phyloP scores from a whole-genome alignment of 2,888 invertebrate species.

The Heteromyza rotundicornis region DNA sequence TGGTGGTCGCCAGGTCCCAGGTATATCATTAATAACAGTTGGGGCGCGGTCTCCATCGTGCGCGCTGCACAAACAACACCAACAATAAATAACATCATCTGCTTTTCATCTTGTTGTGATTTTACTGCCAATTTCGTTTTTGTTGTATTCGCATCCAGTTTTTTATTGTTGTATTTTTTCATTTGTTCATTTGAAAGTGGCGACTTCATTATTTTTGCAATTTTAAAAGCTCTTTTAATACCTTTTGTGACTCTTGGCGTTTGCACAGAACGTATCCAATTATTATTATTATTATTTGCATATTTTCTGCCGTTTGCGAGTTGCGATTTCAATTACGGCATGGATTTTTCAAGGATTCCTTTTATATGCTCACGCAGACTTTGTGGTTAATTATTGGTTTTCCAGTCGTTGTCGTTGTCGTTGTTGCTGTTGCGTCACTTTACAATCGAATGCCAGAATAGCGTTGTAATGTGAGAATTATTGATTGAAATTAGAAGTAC shows the following conservation, averaged over 20 bases:
- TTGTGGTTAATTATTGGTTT: conserved; percentile 41
- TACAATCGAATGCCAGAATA: conserved; percentile 21
- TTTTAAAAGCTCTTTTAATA: conserved; percentile 3
- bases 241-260: conserved; percentile 1
- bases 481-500: conserved; percentile 6
- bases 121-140: neutral
- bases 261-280: conserved; percentile 14
- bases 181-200: conserved; percentile 7
- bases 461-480: conserved; percentile 17
- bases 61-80: neutral
- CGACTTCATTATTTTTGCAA: conserved; percentile 11
- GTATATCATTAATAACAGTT: neutral
- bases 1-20: neutral
- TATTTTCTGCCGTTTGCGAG: conserved; percentile 20
- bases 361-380: conserved; percentile 33
- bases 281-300: conserved; percentile 23
- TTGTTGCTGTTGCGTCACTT: conserved; percentile 16
- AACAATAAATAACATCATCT: neutral
- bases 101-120: neutral
- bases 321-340: conserved; percentile 18
- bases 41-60: neutral
- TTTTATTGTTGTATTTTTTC: conserved; percentile 12
- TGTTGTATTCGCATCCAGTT: conserved; percentile 13
- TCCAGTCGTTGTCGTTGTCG: conserved; percentile 18
- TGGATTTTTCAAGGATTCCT: conserved; percentile 30